These are phyloP conservation scores for Eriosoma lanigerum DNA, from an alignment of 1,140 invertebrate species.

Conservation along the genomic window DNA sequence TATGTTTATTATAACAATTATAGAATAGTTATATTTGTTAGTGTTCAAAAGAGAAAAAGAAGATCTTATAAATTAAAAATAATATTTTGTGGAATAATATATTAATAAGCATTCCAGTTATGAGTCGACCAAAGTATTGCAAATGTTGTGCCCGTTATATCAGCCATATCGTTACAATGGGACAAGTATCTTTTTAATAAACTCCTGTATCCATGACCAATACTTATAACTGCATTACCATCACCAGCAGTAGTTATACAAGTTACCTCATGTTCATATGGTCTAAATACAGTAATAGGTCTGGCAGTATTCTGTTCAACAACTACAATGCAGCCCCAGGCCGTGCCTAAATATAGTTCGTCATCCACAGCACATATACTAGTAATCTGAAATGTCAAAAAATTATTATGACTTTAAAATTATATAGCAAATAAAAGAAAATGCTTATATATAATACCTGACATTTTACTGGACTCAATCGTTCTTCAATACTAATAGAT, in stretches of 20 bases:
- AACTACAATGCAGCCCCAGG: slow-evolving; percentile 88
- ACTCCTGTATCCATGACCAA: slow-evolving; percentile 81
- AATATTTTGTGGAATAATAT: neutral
- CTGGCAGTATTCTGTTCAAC: slow-evolving; percentile 76
- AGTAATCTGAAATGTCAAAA: slow-evolving; percentile 66
- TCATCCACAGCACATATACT: slow-evolving; percentile 71
- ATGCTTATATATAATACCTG: slow-evolving; percentile 62
- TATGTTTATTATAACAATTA: neutral
- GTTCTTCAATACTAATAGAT: slow-evolving; percentile 88
- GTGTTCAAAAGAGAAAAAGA: neutral
- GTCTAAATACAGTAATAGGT: slow-evolving; percentile 86
- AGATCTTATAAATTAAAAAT: neutral
- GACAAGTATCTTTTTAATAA: slow-evolving; percentile 63
- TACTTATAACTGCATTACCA: slow-evolving; percentile 62
- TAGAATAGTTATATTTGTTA: neutral
- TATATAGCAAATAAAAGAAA: neutral
- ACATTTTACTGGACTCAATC: slow-evolving; percentile 75
- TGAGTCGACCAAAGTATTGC: slow-evolving; percentile 51
- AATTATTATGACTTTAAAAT: neutral
- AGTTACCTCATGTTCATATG: slow-evolving; percentile 80
- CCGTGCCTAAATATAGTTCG: slow-evolving; percentile 84
- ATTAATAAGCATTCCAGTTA: slow-evolving; percentile 49
- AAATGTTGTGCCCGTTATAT: slow-evolving; percentile 44
- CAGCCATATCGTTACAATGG: slow-evolving; percentile 37
- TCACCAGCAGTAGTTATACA: slow-evolving; percentile 55